Base-by-base conservation (phyloP, 2,113 vertebrate species). In the Chloropsis hardwickii region DNA sequence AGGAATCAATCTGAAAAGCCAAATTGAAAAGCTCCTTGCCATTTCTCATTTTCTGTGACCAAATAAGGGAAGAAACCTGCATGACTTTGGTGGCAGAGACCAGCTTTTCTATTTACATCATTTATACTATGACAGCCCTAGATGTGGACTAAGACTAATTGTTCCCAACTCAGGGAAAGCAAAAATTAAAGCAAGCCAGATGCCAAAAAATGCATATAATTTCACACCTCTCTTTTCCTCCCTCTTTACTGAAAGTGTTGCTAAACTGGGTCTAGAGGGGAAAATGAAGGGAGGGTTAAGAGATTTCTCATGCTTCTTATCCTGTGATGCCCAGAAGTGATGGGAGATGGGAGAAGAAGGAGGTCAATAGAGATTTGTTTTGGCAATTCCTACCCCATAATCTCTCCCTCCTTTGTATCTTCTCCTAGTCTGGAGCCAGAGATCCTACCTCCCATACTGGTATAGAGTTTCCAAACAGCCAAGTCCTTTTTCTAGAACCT, bases 1-100 rank as follows among this genome's bases (percentile, higher is more conserved):
- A 94, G 67, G 71, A 88, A 92, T 90, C 82, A 90, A 67, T 81
- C 47, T 77, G 44, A 94, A 76, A 93, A 91, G 51, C 60, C 65
- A 81, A 84, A 92, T 84, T 47, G 78, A 40, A 95, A 94, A 94
- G 24, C 56, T 88, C 60, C 72, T 60, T 81, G 69, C 76, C 16
- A 74, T 93, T 91, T 94, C 77, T 67, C 61, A 94, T 84, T 76
- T 94, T 93, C 56, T 57, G 8, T 42, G 23, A 84, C 67, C 79
- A 95, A 77, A 66, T 42, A 85, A 82, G 62, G 58, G 42, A 74
- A 85, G 72, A 78, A 92, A 84, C 17, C 29, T 62, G 54, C 7
- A 37, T 31, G 42, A 62, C 20, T 82, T 66, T 8, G 14, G 57
- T 50, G n/a, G 53, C 50, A 87, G 33, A 84, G 35, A 85, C 4